phyloP scores from a whole-genome alignment of 2,888 invertebrate species.

The Lasioglossum pauxillum region DNA sequence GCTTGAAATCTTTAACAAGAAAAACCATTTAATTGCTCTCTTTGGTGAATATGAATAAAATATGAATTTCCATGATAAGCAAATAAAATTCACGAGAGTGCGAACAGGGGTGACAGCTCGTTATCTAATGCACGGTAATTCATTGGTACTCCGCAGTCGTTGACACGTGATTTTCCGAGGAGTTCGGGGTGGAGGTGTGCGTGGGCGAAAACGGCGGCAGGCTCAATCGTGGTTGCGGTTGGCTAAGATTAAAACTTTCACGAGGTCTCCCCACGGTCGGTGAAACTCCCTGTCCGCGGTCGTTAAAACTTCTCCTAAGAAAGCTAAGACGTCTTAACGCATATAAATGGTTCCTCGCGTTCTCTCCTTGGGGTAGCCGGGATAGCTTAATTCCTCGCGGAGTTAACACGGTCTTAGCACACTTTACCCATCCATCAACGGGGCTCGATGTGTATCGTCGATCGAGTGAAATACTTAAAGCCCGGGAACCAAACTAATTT shows the following conservation, averaged over 20 bases:
- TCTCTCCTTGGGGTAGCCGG: background rate
- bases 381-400: slow-evolving; percentile 24
- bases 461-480: background rate
- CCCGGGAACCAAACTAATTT: background rate
- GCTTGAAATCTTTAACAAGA: background rate
- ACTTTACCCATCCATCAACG: background rate
- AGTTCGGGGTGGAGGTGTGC: background rate
- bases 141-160: background rate
- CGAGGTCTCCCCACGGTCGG: slow-evolving; percentile 39
- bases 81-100: too few species aligned
- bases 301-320: slow-evolving; percentile 78
- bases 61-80: too few species aligned
- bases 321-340: slow-evolving; percentile 76
- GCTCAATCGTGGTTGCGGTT: slow-evolving; percentile 61
- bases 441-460: slow-evolving; percentile 1
- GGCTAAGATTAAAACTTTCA: slow-evolving; percentile 77
- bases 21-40: too few species aligned
- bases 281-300: slow-evolving; percentile 68
- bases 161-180: background rate
- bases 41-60: too few species aligned
- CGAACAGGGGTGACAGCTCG: background rate
- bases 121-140: background rate
- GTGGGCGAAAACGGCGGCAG: slow-evolving; percentile 67
- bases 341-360: slow-evolving; percentile 75
- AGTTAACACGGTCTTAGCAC: slow-evolving; percentile 28